Percentiles rank a stretch among this genome's conserved stretches.
These are phyloP conservation scores for Aphrocallistes beatrix DNA, from an alignment of 37 sponge, comb jelly and placozoan genomes.

Conservation along the genomic window DNA sequence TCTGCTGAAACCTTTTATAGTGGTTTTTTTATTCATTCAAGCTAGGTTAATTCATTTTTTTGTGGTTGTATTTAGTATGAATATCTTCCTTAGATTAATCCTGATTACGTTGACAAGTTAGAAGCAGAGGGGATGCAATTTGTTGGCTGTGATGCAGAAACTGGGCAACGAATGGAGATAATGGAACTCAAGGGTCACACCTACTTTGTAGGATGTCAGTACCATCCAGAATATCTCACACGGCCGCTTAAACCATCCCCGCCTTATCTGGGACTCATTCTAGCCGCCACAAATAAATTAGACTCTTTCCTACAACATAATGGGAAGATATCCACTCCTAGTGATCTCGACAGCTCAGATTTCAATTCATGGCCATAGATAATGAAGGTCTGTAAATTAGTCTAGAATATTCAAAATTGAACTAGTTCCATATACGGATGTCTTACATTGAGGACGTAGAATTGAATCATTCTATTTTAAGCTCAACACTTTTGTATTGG, in stretches of 20 bases:
- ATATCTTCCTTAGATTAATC: conserved; percentile 68
- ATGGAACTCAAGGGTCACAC: conserved; percentile 81
- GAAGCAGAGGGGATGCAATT: conserved; percentile 61
- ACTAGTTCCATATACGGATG: no score
- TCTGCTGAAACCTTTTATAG: no score
- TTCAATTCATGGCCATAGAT: neutral
- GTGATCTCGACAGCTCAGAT: neutral
- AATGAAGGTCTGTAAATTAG: neutral
- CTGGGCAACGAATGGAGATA: conserved; percentile 74
- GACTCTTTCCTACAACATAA: neutral
- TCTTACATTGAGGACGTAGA: no score
- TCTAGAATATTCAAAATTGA: no score
- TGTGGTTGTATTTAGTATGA: no score
- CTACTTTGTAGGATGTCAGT: conserved; percentile 83
- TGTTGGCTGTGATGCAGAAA: conserved; percentile 65
- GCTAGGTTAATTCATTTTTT: no score
- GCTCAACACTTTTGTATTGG: no score
- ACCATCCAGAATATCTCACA: conserved; percentile 87
- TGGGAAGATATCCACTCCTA: neutral
- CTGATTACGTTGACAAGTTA: conserved; percentile 38
- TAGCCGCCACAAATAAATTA: conserved; percentile 61
- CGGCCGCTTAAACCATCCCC: conserved; percentile 83
- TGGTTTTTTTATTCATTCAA: no score
- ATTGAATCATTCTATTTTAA: no score
- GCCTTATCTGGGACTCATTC: conserved; percentile 81